Evolutionary conservation across 1,140 invertebrate species (phyloP).

Genomic region (Atta colombica): DNA sequence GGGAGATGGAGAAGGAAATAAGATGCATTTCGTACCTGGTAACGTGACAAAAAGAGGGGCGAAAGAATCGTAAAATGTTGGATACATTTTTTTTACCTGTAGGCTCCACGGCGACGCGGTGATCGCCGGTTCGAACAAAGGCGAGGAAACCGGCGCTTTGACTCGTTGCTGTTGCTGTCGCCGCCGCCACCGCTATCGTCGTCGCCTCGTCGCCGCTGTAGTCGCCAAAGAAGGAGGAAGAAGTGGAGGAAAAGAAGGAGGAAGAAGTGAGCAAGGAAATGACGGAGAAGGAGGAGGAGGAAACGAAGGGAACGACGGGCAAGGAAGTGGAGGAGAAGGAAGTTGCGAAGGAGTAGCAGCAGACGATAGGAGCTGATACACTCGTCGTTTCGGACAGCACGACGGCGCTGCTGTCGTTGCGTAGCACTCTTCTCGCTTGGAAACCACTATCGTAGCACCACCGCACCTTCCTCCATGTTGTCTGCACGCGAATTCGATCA

Average conservation of each 20-base stretch:
- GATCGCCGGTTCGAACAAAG: slow-evolving; percentile 72
- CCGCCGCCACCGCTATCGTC: not conserved
- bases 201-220: not conserved
- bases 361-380: slow-evolving; percentile 66
- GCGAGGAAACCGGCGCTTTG: slow-evolving; percentile 63
- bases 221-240: not conserved
- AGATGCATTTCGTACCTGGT: not conserved
- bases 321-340: slow-evolving; percentile 29
- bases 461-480: slow-evolving; percentile 78
- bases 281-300: slow-evolving; percentile 17
- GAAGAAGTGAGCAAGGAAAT: slow-evolving; percentile 14
- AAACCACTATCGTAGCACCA: slow-evolving; percentile 77
- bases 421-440: slow-evolving; percentile 64
- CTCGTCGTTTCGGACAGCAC: slow-evolving; percentile 67
- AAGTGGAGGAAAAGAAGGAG: not conserved
- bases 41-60: not conserved
- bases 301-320: slow-evolving; percentile 31
- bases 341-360: not conserved
- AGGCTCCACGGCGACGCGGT: slow-evolving; percentile 59
- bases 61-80: slow-evolving; percentile 15
- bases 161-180: not conserved
- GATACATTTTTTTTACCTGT: slow-evolving; percentile 68
- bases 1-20: not conserved
- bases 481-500: slow-evolving; percentile 64
- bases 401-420: slow-evolving; percentile 65